Base-by-base conservation (phyloP, 1,140 invertebrate species). In the Zaprionus lachaisei region DNA sequence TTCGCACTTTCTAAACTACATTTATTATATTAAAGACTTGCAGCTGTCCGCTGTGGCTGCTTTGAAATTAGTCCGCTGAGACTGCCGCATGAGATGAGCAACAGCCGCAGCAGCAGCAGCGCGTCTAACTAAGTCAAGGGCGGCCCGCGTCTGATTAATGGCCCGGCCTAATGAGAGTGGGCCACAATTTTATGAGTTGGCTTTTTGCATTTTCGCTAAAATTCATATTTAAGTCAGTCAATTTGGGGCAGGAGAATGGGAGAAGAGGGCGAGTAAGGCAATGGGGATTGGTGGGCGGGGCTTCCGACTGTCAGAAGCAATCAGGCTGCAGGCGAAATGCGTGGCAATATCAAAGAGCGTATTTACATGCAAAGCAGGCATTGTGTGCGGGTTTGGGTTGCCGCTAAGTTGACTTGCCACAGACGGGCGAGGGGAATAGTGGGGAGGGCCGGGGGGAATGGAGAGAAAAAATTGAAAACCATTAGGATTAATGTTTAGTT, bases 401-500 rank as follows among this genome's bases (percentile, higher is more conserved):
- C 28, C 44, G 4, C 47, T 51, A 24, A 24, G 47, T 51, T 47
- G 41, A 47, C 41, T 47, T 47, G 41, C 41, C 41, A 47, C 41
- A 47, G 41, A 47, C 41, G 7, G 41, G 41, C n/a, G n/a, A 47
- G 15, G 17, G 41, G n/a, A 7, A 2, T 2, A 14, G 12, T 5
- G 41, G 38, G 3, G 15, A 4, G 38, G 24, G 31, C 5, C 28
- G 26, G 26, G 6, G 28, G 15, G 26, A 15, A 17, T 41, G 28
- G 41, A 64, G 57, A 62, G 38, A 77, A 75, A 89, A 89, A 89
- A 89, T 89, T 90, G 84, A 89, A 89, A 89, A 90, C 84, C 84
- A 89, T 89, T 89, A 89, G 84, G 84, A 89, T 89, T 89, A 89
- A 89, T 89, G 85, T 89, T 89, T 89, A 89, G 84, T 89, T 89